Evolutionary conservation across 2,888 invertebrate species (phyloP).

Genomic region (Folsomia candida): DNA sequence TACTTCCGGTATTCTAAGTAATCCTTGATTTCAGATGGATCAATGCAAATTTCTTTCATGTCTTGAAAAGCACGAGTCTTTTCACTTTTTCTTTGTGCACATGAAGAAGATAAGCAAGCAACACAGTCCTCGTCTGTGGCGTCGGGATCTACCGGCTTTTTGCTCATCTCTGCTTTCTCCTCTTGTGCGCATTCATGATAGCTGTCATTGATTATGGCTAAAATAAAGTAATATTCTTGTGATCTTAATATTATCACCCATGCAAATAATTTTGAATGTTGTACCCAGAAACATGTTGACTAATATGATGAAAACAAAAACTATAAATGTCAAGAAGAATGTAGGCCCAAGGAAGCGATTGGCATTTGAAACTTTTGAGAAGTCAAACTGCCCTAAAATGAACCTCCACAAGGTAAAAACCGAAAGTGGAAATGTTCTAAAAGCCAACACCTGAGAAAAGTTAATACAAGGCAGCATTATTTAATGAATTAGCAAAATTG

Average conservation of each 20-base stretch:
- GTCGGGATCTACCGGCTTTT: slow-evolving; percentile 59
- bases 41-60: not conserved
- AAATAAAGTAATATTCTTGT: not conserved
- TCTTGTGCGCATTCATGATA: slow-evolving; percentile 62
- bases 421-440: slow-evolving; percentile 63
- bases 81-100: slow-evolving; percentile 48
- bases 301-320: slow-evolving; percentile 13
- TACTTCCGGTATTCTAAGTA: slow-evolving; percentile 55
- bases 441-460: slow-evolving; percentile 57
- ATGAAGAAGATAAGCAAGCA: not conserved
- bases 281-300: not conserved
- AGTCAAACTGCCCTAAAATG: slow-evolving; percentile 59
- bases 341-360: slow-evolving; percentile 16
- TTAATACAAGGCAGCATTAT: not conserved
- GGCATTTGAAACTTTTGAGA: not conserved
- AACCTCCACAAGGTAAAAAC: slow-evolving; percentile 70
- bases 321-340: slow-evolving; percentile 10
- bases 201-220: slow-evolving; percentile 73
- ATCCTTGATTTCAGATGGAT: slow-evolving; percentile 55
- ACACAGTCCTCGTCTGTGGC: not conserved
- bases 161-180: slow-evolving; percentile 61
- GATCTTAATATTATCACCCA: not conserved
- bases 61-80: slow-evolving; percentile 58
- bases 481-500: too few relatives aligned
- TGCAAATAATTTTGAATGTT: not conserved